These are phyloP conservation scores for Bilobella aurantiaca DNA, from an alignment of 1,140 invertebrate species.

Conservation along the genomic window DNA sequence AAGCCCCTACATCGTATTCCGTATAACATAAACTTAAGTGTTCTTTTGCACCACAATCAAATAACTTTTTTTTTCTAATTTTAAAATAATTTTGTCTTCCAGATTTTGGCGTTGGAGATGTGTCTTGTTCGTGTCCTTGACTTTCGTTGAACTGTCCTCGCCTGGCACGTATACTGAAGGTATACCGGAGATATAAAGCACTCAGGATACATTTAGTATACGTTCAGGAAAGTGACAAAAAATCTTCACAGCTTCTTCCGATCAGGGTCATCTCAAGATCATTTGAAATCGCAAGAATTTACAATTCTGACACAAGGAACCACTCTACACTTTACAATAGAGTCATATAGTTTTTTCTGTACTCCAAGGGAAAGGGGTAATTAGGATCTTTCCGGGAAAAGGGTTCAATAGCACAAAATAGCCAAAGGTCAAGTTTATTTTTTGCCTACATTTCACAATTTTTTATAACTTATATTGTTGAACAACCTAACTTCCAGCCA, in stretches of 20 bases:
- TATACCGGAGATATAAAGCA: conserved; percentile 90
- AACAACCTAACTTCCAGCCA: too few relatives aligned
- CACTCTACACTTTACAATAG: background rate
- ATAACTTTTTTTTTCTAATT: background rate
- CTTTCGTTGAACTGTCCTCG: conserved; percentile 55
- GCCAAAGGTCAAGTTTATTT: background rate
- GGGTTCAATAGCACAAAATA: background rate
- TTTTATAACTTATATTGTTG: too few relatives aligned
- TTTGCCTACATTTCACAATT: too few relatives aligned
- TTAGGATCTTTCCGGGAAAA: background rate
- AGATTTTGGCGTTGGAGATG: background rate
- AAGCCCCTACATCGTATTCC: too few relatives aligned
- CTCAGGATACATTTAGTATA: conserved; percentile 99
- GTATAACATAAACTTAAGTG: too few relatives aligned
- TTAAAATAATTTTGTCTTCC: background rate
- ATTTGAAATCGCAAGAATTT: background rate
- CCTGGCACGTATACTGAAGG: conserved; percentile 99
- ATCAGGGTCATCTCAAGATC: background rate
- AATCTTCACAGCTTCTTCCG: background rate
- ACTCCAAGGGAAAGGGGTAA: background rate
- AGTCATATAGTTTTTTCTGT: conserved; percentile 6
- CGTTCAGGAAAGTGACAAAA: conserved; percentile 61
- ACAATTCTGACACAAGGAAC: background rate
- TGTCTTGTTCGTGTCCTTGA: background rate
- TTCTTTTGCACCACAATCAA: too few relatives aligned